phyloP scores from a whole-genome alignment of 2,113 vertebrate species.

The Mesocricetus auratus region DNA sequence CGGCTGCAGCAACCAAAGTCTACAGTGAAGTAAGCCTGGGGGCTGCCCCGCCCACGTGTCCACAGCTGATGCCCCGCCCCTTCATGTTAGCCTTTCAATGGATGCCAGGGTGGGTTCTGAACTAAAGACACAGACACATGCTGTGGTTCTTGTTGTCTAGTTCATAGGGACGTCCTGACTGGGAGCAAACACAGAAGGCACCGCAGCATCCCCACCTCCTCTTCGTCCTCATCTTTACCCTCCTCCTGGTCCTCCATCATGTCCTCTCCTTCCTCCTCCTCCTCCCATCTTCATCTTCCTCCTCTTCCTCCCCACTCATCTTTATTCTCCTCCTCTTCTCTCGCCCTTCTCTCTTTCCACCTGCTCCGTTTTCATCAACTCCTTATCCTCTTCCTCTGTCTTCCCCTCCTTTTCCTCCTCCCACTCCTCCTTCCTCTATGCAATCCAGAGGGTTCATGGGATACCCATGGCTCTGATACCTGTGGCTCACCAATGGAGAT shows the following conservation, averaged over 20 bases:
- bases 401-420: too few relatives aligned
- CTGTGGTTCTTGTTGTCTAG: neutral
- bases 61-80: neutral
- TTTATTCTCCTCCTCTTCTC: accelerated
- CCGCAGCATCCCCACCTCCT: accelerated
- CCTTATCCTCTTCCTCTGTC: too few relatives aligned
- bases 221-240: too few relatives aligned
- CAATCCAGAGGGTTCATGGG: neutral
- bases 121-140: neutral
- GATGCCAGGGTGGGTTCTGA: neutral
- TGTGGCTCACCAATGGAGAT: neutral
- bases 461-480: neutral
- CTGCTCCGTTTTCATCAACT: neutral
- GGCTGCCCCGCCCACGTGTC: neutral
- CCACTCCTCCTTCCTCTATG: neutral
- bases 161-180: neutral
- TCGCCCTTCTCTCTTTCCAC: neutral
- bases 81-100: neutral
- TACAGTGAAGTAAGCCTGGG: neutral
- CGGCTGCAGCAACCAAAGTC: neutral
- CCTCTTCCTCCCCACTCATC: neutral
- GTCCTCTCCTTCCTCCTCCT: accelerated
- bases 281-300: neutral
- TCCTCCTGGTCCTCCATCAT: neutral
- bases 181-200: neutral